phyloP scores from a whole-genome alignment of 2,797 vertebrate species.

The Acrocephalus scirpaceus region DNA sequence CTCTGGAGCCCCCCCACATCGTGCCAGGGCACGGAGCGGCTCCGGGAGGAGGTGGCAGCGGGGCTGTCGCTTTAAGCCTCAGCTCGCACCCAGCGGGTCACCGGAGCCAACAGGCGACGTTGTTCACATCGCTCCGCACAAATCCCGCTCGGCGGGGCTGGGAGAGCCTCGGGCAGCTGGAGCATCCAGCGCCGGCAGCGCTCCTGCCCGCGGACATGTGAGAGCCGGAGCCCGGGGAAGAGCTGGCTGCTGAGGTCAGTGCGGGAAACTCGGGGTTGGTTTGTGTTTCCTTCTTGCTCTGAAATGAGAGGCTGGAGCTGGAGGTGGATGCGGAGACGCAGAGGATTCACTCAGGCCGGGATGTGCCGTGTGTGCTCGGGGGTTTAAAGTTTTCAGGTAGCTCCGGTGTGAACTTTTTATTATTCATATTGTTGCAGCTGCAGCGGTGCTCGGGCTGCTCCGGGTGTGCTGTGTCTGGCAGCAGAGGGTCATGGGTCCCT shows the following conservation, averaged over 20 bases:
- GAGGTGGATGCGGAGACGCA: rapidly evolving
- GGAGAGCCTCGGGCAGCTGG: not conserved
- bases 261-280: not conserved
- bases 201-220: not conserved
- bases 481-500: not conserved
- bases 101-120: not conserved
- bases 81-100: constrained; percentile 23
- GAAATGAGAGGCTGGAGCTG: not conserved
- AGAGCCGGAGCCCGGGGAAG: not conserved
- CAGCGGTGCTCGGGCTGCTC: rapidly evolving
- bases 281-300: not conserved
- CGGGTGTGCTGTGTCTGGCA: rapidly evolving
- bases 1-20: not conserved
- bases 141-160: not conserved
- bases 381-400: not conserved
- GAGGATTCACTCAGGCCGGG: not conserved
- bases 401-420: not conserved
- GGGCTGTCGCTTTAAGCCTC: constrained; percentile 56
- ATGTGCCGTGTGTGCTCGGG: not conserved
- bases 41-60: constrained; percentile 19
- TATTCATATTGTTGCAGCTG: not conserved
- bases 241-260: constrained; percentile 19
- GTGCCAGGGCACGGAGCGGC: not conserved
- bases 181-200: not conserved
- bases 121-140: constrained; percentile 8